Evolutionary conservation across 2,113 vertebrate species (phyloP).

Genomic region (Labrus mixtus): DNA sequence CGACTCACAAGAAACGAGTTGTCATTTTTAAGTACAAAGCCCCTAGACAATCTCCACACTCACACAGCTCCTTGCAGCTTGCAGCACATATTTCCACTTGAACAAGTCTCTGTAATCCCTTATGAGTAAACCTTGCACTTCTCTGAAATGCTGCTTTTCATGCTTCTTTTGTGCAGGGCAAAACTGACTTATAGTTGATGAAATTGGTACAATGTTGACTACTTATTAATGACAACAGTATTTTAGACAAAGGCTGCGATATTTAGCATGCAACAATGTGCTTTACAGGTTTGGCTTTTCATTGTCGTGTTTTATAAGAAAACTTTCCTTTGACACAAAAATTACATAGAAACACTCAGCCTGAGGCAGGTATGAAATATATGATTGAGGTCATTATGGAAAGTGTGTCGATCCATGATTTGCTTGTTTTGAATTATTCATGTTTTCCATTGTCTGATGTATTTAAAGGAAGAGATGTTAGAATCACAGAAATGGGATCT

Average conservation of each 20-base stretch:
- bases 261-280: background rate
- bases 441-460: constrained; percentile 14
- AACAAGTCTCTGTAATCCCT: constrained; percentile 12
- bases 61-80: background rate
- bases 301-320: constrained; percentile 4
- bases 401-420: background rate
- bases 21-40: constrained; percentile 16
- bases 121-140: constrained; percentile 7
- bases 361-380: constrained; percentile 23
- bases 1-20: background rate
- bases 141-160: constrained; percentile 14
- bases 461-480: constrained; percentile 5
- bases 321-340: background rate
- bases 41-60: constrained; percentile 3
- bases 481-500: constrained; percentile 23
- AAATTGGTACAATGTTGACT: constrained; percentile 10
- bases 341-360: constrained; percentile 9
- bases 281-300: constrained; percentile 12
- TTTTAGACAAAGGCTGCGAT: background rate
- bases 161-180: constrained; percentile 16
- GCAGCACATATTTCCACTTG: constrained; percentile 6
- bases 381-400: constrained; percentile 14
- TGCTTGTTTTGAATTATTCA: constrained; percentile 11
- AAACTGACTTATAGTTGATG: constrained; percentile 5
- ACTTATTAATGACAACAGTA: background rate